Evolutionary conservation across 2,113 vertebrate species (phyloP), one percentile per base, ranked within the genome.

Genomic region (Aphyosemion australe): DNA sequence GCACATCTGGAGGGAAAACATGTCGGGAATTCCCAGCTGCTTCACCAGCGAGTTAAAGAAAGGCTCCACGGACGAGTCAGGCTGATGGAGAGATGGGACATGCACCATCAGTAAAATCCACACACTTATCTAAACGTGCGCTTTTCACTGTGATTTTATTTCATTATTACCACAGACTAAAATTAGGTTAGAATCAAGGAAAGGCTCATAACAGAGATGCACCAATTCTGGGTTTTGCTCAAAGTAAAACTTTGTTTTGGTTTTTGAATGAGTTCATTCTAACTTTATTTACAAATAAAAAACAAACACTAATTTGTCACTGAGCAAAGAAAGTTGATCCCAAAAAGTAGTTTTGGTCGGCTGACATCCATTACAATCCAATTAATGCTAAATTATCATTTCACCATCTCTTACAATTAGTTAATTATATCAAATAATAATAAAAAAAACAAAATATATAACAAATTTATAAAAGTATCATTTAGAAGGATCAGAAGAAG

Each of bases 1-100:
- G 4, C 97, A 99, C 96, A 99, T 98, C 91, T 99, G 97, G 83
- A 99, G 93, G 77, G 97, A 99, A 89, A 99, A 99, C 21, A 97
- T 45, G 64, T 98, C 79, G 8, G 96, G 93, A 53, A 98, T 96
- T 50, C 89, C 88, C 0, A 94, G 93, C 85, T 97, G 95, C 3
- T 69, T 80, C 86, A 99, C 96, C 12, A 98, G 71, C 3, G 97
- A 97, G 76, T 98, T 93, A 63, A 99, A 99, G 91, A 99, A 99
- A 0, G 97, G 96, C 86, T 95, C 94, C 87, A 98, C 92, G 0
- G 95, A 94, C 12, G 94, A 93, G 49, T 97, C 96, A 0, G 97
- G 97, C 97, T 99, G 88, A n/a, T 70, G 55, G 65, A 73, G 64
- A 82, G 58, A 76, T n/a, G 42, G 6, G 10, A 73, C 3, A 59